Evolutionary conservation across 2,113 vertebrate genomes (phyloP).

Genomic region (Datnioides undecimradiatus): DNA sequence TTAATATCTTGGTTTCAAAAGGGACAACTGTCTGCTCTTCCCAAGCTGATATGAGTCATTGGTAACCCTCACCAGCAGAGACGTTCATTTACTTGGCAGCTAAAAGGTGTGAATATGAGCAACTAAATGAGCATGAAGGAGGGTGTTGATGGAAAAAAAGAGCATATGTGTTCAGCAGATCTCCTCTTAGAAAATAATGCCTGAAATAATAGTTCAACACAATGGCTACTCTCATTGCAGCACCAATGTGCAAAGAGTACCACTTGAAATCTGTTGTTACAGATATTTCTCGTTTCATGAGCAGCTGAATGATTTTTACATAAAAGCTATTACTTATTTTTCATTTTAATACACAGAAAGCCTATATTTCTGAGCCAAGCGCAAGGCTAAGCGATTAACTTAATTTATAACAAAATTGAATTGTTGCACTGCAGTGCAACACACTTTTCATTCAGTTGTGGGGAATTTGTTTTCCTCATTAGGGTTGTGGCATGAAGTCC

Average conservation of each 20-base stretch:
- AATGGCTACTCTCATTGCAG: background rate
- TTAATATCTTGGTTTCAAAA: slow-evolving; percentile 1
- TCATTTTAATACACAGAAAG: slow-evolving; percentile 35
- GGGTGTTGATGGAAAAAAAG: slow-evolving; percentile 48
- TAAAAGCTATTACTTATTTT: slow-evolving; percentile 12
- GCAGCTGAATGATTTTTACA: slow-evolving; percentile 13
- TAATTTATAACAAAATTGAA: slow-evolving; percentile 26
- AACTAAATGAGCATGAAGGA: slow-evolving; percentile 45
- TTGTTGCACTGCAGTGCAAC: slow-evolving; percentile 8
- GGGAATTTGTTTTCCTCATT: slow-evolving; percentile 30
- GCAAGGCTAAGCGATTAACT: background rate
- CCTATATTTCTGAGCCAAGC: slow-evolving; percentile 14
- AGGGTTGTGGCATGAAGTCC: slow-evolving; percentile 21
- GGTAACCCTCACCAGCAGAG: slow-evolving; percentile 12
- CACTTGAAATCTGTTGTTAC: slow-evolving; percentile 1
- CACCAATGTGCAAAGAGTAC: background rate
- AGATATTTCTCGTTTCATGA: background rate
- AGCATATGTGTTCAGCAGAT: slow-evolving; percentile 37
- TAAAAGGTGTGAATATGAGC: slow-evolving; percentile 55
- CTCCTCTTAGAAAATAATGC: background rate
- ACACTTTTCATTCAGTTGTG: slow-evolving; percentile 15
- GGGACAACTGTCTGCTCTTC: background rate
- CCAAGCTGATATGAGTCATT: background rate
- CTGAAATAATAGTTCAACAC: slow-evolving; percentile 6
- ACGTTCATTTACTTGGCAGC: slow-evolving; percentile 49